These are phyloP conservation scores for Sorex fumeus DNA, from an alignment of 2,113 vertebrate species.

Conservation along the genomic window DNA sequence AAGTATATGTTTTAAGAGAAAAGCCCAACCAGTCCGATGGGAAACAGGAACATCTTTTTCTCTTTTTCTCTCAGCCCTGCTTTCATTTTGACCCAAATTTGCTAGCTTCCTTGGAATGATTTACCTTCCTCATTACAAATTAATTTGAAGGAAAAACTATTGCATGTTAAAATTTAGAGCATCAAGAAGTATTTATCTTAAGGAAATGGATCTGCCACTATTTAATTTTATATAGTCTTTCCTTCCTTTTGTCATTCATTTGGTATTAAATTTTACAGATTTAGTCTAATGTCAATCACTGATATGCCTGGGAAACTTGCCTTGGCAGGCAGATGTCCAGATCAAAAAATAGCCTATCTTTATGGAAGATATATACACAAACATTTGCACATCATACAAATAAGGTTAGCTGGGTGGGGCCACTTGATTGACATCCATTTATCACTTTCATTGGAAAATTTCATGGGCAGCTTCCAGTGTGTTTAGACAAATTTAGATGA, in stretches of 20 bases:
- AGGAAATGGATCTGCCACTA: conserved; percentile 61
- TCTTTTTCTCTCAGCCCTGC: conserved; percentile 62
- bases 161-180: conserved; percentile 66
- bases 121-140: conserved; percentile 76
- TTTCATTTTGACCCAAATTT: conserved; percentile 83
- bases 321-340: conserved; percentile 72
- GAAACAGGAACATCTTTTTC: conserved; percentile 15
- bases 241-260: conserved; percentile 71
- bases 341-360: conserved; percentile 69
- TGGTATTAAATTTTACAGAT: conserved; percentile 72
- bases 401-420: conserved; percentile 71
- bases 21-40: conserved; percentile 44
- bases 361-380: conserved; percentile 58
- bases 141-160: conserved; percentile 68
- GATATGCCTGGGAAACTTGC: conserved; percentile 77
- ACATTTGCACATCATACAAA: conserved; percentile 70
- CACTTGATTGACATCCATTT: conserved; percentile 64
- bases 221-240: conserved; percentile 71
- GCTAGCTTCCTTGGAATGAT: conserved; percentile 71
- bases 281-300: conserved; percentile 65
- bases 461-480: conserved; percentile 69
- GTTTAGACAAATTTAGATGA: conserved; percentile 76
- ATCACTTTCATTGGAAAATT: conserved; percentile 77
- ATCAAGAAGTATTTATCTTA: conserved; percentile 66
- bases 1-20: not conserved